Evolutionary conservation across 2,797 vertebrate species (phyloP).

Genomic region (Neomorphus geoffroyi): DNA sequence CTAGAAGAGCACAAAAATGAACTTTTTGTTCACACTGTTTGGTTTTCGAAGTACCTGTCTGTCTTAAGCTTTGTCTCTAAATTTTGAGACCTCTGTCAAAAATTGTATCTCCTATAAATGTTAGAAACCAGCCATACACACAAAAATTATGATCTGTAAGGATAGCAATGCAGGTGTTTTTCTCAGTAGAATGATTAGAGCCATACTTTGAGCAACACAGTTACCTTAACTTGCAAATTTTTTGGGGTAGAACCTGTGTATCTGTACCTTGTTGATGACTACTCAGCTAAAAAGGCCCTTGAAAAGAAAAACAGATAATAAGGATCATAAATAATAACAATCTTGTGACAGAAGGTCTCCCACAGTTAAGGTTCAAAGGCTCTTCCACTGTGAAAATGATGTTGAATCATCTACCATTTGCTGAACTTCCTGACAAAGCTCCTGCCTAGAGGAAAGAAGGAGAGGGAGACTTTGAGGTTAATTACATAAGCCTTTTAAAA

Average conservation of each 20-base stretch:
- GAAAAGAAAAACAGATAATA: neutral
- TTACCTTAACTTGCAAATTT: neutral
- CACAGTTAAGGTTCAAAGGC: conserved; percentile 1
- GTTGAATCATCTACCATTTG: neutral
- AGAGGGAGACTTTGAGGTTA: conserved; percentile 30
- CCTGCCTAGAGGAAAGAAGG: conserved; percentile 6
- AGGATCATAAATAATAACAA: neutral
- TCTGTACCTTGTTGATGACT: neutral
- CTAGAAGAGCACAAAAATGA: neutral
- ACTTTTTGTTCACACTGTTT: neutral
- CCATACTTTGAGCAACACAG: neutral
- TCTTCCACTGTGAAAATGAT: conserved; percentile 5
- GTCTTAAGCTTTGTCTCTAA: neutral
- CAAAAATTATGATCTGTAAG: neutral
- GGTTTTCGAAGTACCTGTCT: neutral
- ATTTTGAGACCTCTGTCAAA: neutral
- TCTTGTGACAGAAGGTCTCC: neutral
- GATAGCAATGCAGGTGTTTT: neutral
- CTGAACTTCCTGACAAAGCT: conserved; percentile 24
- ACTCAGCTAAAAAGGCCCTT: neutral
- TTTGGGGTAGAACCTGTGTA: neutral
- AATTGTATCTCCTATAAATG: neutral
- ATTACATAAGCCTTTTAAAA: conserved; percentile 27
- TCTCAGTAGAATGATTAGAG: neutral
- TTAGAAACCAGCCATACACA: neutral